Percentiles rank a stretch among this genome's conserved stretches.
These are phyloP conservation scores for zebrafish (Danio rerio) DNA, from an alignment of 2,113 vertebrate genomes.

Conservation along the genomic window GRCz12tu NC_133181.1:30514501-30515000, in stretches of 20 bases:
- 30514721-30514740: background rate
- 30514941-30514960: constrained; percentile 43
- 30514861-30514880: constrained; percentile 5
- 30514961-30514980: constrained; percentile 26
- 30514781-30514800: background rate
- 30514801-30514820: background rate
- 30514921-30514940: constrained; percentile 33
- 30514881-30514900: background rate
- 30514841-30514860: background rate
- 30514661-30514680: background rate
- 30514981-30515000: constrained; percentile 29
- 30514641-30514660: background rate
- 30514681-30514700: background rate
- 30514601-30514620: background rate
- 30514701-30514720: background rate
- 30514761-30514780: constrained; percentile 4
- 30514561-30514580: background rate
- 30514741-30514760: background rate
- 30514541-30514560: too few species aligned
- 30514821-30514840: constrained; percentile 9
- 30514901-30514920: constrained; percentile 4
- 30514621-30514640: background rate
- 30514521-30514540: background rate
- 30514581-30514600: background rate
- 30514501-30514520: background rate